These are phyloP conservation scores for Hydriomena furcata DNA, from an alignment of 2,888 invertebrate genomes.

Conservation along the genomic window DNA sequence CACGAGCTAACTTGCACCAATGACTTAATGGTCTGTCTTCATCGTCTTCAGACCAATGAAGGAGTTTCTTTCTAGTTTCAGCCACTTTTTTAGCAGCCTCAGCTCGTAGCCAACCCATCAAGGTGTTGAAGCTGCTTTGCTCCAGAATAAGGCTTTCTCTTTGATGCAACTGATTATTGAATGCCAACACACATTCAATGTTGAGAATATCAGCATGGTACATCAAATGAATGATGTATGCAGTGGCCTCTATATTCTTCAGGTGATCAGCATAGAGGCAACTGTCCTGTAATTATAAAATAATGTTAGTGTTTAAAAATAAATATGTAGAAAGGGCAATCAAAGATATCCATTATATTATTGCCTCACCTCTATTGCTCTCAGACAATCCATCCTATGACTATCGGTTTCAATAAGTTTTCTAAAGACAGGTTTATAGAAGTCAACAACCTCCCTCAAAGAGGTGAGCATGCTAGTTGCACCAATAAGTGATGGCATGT, in stretches of 20 bases:
- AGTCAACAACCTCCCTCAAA: neutral
- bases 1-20: neutral
- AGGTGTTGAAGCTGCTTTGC: neutral
- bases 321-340: neutral
- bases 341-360: too few relatives aligned
- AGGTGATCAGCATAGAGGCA: neutral
- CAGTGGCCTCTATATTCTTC: neutral
- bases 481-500: neutral
- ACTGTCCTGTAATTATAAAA: slow-evolving; percentile 1
- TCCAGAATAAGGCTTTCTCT: neutral
- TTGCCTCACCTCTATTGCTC: slow-evolving; percentile 8
- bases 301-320: neutral
- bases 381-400: neutral
- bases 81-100: neutral
- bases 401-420: neutral
- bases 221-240: neutral
- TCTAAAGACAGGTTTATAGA: neutral
- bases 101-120: neutral
- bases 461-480: neutral
- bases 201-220: neutral
- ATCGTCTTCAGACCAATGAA: neutral
- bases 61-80: too few relatives aligned
- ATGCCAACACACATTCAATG: neutral
- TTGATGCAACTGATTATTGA: neutral
- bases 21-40: neutral